These are phyloP conservation scores for Magallana ariakensis DNA, from an alignment of 1,140 invertebrate genomes.

Conservation along the genomic window DNA sequence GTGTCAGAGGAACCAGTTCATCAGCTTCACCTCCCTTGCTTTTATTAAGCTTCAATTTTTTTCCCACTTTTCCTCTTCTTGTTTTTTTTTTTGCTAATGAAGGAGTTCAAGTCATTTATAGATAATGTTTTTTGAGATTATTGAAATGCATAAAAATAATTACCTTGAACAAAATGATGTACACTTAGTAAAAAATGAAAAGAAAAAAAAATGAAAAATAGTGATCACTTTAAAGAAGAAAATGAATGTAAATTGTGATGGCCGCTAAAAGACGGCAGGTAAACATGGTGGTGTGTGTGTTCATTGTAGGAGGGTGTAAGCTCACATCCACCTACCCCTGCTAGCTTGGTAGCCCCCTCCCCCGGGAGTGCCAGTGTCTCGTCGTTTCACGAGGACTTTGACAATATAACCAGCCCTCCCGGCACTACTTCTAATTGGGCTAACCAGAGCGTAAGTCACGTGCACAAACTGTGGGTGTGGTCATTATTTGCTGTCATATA, in stretches of 20 bases:
- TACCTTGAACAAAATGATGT: too few species aligned
- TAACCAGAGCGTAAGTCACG: constrained; percentile 87
- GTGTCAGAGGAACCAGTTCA: background rate
- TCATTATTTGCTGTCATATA: constrained; percentile 38
- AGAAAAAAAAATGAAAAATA: too few species aligned
- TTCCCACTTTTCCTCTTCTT: background rate
- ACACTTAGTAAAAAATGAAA: too few species aligned
- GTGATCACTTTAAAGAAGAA: background rate
- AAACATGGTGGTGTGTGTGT: constrained; percentile 47
- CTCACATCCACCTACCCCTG: constrained; percentile 86
- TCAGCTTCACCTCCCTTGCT: background rate
- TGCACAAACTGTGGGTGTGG: constrained; percentile 30
- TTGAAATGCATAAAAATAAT: too few species aligned
- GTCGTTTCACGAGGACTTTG: constrained; percentile 92
- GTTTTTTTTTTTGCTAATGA: too few species aligned
- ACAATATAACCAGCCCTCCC: constrained; percentile 89
- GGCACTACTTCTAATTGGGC: constrained; percentile 52
- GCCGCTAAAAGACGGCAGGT: background rate
- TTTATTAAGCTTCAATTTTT: background rate
- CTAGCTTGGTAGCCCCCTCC: constrained; percentile 85
- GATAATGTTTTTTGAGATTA: too few species aligned
- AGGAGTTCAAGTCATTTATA: too few species aligned
- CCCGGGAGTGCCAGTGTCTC: constrained; percentile 90
- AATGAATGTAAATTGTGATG: background rate
- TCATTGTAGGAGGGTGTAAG: constrained; percentile 69